Evolutionary conservation across 2,113 vertebrate genomes (phyloP), one percentile per base, ranked within the genome.

Genomic region (Mustela lutreola): DNA sequence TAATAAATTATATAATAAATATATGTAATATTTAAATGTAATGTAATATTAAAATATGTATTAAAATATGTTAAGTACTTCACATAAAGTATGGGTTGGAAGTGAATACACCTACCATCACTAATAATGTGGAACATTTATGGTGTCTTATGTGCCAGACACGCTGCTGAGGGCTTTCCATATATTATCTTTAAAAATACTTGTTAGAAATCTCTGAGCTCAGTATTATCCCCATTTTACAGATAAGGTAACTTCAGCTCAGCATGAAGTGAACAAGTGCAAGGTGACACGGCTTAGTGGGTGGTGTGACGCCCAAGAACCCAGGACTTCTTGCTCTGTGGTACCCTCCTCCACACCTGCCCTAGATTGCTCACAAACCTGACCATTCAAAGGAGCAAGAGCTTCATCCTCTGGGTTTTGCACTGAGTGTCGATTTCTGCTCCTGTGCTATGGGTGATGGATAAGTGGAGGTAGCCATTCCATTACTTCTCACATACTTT

Each of bases 121-220:
- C 45, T 73, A 39, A 91, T 75, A 50, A 65, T 73, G 60, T 56
- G 26, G 75, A 48, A 71, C 9, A 73, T 53, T 26, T 56, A 63
- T 60, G 62, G n/a, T 63, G 65, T 56, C 19, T 95, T n/a, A 53
- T 65, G 22, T 88, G 28, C 33, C 53, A 92, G 79, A 26, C 5
- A 33, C 14, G 16, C 42, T 33, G 36, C 10, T 36, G 60, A 88
- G 3, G 2, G 50, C 50, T 53, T 53, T 53, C 67, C 79, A 50
- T 39, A 24, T 56, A 82, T 80, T 73, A 21, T 22, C 58, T 84
- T 80, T 85, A 82, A 26, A 90, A 97, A 89, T 92, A 71, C 21
- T 70, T 79, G 42, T 10, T 24, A 67, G 71, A 92, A 42, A 22
- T 70, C n/a, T 89, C 56, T 65, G 50, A 95, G 85, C 26, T 78